Conservation (phyloP, 2,113 vertebrate species). For the Prinia subflava region DNA sequence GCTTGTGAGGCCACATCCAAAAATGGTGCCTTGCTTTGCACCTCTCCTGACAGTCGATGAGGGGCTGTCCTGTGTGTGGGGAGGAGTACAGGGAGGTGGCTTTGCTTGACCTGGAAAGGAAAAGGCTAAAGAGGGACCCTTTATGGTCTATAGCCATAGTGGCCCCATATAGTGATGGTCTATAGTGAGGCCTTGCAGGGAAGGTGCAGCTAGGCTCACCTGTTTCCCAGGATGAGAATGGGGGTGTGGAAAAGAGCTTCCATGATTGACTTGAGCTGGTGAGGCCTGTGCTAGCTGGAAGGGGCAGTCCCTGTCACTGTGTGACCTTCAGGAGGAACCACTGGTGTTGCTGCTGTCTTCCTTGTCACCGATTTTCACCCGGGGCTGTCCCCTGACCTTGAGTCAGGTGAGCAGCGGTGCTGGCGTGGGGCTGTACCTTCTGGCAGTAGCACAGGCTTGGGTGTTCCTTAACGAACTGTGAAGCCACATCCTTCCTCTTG, state of each 20-base stretch:
- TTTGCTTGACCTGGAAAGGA: background rate
- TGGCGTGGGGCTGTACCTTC: background rate
- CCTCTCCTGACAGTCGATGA: background rate
- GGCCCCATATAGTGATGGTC: too few relatives aligned
- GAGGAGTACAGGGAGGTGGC: background rate
- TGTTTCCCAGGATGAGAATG: background rate
- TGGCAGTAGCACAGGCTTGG: background rate
- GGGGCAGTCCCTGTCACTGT: background rate
- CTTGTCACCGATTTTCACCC: background rate
- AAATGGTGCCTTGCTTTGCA: background rate
- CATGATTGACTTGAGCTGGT: background rate
- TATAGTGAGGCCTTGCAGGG: background rate
- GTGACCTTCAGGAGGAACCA: background rate
- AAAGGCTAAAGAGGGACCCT: background rate
- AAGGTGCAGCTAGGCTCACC: background rate
- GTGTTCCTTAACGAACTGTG: slow-evolving; percentile 32
- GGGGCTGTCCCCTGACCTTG: background rate
- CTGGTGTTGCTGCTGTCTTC: background rate
- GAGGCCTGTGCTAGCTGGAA: background rate
- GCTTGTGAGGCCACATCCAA: background rate
- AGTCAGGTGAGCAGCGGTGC: accelerated
- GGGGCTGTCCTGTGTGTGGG: background rate
- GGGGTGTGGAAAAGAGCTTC: background rate
- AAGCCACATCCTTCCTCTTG: slow-evolving; percentile 37
- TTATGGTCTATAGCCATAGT: too few relatives aligned